phyloP scores from a whole-genome alignment of 1,140 invertebrate genomes.

The Formica selysi region DNA sequence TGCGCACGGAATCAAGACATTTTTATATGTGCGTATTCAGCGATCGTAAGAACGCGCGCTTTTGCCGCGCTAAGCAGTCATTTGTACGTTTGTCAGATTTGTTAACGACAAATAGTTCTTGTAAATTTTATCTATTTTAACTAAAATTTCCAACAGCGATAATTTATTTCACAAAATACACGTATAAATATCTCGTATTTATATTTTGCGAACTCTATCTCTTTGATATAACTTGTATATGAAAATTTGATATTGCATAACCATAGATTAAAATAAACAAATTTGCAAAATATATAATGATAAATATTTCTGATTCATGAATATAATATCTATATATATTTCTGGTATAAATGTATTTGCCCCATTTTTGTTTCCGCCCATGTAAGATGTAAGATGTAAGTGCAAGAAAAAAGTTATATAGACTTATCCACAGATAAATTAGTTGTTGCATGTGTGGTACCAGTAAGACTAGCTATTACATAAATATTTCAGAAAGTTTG shows the following conservation, averaged over 20 bases:
- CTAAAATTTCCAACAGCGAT: neutral
- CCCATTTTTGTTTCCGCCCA: neutral
- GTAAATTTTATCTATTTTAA: neutral
- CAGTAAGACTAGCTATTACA: neutral
- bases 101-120: conserved; percentile 1
- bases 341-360: neutral
- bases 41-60: neutral
- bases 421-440: neutral
- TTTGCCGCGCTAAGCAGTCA: neutral
- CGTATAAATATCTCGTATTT: neutral
- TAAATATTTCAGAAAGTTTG: conserved; percentile 37
- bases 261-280: neutral
- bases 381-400: neutral
- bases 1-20: conserved; percentile 9
- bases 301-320: neutral
- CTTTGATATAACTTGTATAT: neutral
- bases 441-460: neutral
- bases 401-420: neutral
- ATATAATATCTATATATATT: neutral
- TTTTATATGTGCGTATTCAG: conserved; percentile 44
- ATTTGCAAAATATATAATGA: neutral
- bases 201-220: neutral
- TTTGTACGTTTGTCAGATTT: neutral
- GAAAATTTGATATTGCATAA: neutral
- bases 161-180: no score